Evolutionary conservation across 2,113 vertebrate species (phyloP).

Genomic region (Chaetops frenatus): DNA sequence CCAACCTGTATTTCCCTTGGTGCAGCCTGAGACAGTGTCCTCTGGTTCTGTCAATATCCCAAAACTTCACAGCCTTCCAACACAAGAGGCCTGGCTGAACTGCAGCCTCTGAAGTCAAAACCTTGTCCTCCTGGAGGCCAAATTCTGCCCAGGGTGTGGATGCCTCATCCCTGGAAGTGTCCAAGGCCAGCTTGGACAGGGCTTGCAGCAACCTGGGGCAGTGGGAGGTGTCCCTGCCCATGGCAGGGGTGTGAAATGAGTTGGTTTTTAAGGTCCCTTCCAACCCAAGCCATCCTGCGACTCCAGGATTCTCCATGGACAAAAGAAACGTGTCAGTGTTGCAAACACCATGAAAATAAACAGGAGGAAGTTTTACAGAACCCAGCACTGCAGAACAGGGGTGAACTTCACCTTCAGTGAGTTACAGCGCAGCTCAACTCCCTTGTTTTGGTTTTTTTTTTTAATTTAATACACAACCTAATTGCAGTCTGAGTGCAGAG

Average conservation of each 20-base stretch:
- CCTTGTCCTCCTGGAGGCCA: neutral
- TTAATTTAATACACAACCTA: neutral
- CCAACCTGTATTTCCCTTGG: too few species aligned
- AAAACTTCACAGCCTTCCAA: neutral
- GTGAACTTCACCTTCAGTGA: conserved; percentile 22
- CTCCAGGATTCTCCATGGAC: accelerated
- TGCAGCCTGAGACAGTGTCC: too few species aligned
- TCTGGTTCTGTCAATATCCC: too few species aligned
- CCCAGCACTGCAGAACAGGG: neutral
- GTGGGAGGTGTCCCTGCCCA: neutral
- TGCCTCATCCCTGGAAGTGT: neutral
- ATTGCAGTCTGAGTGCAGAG: conserved; percentile 1
- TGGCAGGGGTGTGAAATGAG: neutral
- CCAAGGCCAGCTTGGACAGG: neutral
- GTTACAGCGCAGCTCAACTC: neutral
- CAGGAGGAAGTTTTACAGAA: neutral
- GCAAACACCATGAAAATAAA: accelerated
- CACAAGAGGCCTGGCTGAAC: neutral
- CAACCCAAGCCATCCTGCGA: neutral
- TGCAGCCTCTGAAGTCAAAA: neutral
- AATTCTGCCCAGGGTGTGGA: neutral
- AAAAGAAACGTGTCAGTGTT: accelerated
- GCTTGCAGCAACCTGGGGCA: neutral
- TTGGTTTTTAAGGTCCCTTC: neutral
- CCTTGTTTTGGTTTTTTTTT: neutral